Percentiles rank a stretch among this genome's conserved stretches.
These are phyloP conservation scores for Stomatorhinus ivindoensis DNA, from an alignment of 2,113 vertebrate species.

Conservation along the genomic window DNA sequence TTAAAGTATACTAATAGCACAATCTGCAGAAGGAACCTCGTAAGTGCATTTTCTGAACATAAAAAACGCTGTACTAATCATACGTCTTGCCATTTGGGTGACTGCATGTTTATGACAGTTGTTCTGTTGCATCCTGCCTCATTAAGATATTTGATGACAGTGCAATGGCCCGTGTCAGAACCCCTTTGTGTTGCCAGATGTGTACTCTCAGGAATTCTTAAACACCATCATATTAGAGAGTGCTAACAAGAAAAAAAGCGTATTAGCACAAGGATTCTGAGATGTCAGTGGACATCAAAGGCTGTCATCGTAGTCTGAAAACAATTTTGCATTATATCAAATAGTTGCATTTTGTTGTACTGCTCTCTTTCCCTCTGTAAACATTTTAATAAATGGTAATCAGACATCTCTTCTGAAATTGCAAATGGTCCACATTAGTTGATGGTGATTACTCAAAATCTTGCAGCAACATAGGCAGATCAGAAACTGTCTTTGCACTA, in stretches of 20 bases:
- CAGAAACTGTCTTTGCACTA: background rate
- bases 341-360: background rate
- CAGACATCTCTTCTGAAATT: background rate
- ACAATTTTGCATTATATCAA: background rate
- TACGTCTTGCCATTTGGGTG: background rate
- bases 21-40: background rate
- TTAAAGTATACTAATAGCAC: background rate
- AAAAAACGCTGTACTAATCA: background rate
- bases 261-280: background rate
- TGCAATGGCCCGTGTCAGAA: background rate
- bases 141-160: conserved; percentile 6
- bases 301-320: background rate
- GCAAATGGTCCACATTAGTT: background rate
- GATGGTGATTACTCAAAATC: background rate
- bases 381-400: background rate
- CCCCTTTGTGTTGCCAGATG: background rate
- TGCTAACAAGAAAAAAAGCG: background rate
- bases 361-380: background rate
- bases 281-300: background rate
- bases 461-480: background rate
- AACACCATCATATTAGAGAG: background rate
- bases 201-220: background rate
- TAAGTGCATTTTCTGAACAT: background rate
- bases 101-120: background rate
- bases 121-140: background rate